Evolutionary conservation across 2,888 invertebrate species (phyloP).

Genomic region (Drosophila yooni): DNA sequence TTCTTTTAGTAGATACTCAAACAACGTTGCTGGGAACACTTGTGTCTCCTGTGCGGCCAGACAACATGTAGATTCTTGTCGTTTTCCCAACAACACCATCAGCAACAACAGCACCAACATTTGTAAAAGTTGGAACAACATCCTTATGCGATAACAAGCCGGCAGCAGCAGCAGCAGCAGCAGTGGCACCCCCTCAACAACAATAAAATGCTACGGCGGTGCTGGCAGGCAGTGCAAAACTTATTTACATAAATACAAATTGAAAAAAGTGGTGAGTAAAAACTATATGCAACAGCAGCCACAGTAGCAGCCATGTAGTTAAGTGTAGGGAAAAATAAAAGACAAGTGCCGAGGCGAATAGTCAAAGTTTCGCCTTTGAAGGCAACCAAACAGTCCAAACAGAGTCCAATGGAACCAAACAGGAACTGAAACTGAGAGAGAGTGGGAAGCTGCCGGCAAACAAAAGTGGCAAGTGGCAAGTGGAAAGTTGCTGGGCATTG

Average conservation of each 20-base stretch:
- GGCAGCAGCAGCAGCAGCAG: conserved; percentile 24
- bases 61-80: conserved; percentile 65
- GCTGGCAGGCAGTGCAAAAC: conserved; percentile 60
- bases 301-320: conserved; percentile 34
- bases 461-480: conserved; percentile 21
- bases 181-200: conserved; percentile 20
- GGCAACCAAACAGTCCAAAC: conserved; percentile 45
- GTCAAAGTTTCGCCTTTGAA: conserved; percentile 75
- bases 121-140: conserved; percentile 76
- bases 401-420: conserved; percentile 17
- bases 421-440: conserved; percentile 6
- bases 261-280: conserved; percentile 67
- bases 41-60: conserved; percentile 69
- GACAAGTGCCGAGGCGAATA: conserved; percentile 81
- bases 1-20: conserved; percentile 47
- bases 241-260: conserved; percentile 81
- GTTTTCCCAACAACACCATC: conserved; percentile 34
- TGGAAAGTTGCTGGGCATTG: conserved; percentile 28
- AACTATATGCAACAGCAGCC: conserved; percentile 38
- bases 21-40: conserved; percentile 54
- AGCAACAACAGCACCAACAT: conserved; percentile 37
- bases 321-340: conserved; percentile 68
- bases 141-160: conserved; percentile 81
- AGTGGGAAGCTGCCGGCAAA: conserved; percentile 9
- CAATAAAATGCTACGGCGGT: conserved; percentile 18